phyloP scores from a whole-genome alignment of 2,797 vertebrate genomes.

The Muscicapa comitata region DNA sequence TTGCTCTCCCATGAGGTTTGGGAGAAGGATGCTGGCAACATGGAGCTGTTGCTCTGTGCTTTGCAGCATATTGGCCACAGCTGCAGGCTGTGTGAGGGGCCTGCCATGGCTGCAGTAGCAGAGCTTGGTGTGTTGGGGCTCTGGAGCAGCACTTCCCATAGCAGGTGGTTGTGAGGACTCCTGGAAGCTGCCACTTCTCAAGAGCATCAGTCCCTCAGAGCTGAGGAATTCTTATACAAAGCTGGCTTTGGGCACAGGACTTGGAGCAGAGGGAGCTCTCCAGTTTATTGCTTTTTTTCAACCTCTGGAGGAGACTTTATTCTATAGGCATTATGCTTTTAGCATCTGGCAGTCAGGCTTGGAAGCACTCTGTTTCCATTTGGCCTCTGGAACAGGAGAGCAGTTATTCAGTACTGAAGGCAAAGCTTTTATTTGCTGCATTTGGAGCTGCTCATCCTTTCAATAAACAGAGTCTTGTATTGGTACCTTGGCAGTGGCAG shows the following conservation, averaged over 20 bases:
- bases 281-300: neutral
- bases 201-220: fast-evolving
- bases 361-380: neutral
- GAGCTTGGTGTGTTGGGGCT: neutral
- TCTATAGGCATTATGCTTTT: neutral
- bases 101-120: neutral
- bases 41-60: fast-evolving
- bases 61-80: neutral
- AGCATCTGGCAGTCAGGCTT: neutral
- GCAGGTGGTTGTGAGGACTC: neutral
- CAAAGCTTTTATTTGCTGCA: neutral
- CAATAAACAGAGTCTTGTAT: neutral
- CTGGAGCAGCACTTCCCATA: neutral
- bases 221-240: neutral
- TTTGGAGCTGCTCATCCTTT: neutral
- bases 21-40: neutral
- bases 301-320: neutral
- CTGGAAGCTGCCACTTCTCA: neutral
- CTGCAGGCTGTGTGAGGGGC: neutral
- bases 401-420: neutral
- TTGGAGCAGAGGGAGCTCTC: neutral
- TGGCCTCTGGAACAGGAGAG: neutral
- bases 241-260: neutral
- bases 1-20: neutral
- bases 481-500: neutral